Evolutionary conservation across 1,140 invertebrate genomes (phyloP), one percentile per base, ranked within the genome.

Genomic region (Drosophila teissieri): DNA sequence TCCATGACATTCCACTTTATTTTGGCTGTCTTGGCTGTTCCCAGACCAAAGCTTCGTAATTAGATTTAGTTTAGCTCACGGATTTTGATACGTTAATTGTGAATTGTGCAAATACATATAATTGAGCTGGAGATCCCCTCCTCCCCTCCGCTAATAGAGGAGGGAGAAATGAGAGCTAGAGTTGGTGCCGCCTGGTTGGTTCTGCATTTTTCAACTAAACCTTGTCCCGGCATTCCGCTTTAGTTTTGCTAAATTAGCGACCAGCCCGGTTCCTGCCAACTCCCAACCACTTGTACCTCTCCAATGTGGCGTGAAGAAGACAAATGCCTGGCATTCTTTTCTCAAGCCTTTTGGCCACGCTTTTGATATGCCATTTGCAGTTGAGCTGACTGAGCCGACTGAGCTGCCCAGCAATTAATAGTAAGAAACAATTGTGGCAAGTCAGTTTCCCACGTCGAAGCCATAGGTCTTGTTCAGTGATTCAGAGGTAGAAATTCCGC

Each of bases 51-150:
- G 48, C 54, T 52, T 73, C 63, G 80, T 88, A 88, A 88, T 89
- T 78, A 89, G 84, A 80, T 83, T 86, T 82, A 83, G 84, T 80
- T 88, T 80, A 88, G 76, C 78, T 67, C 72, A 80, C 80, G 83
- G 84, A 83, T 88, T 88, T 88, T 89, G 80, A 88, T 89, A 84
- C 83, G 84, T 83, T 88, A 88, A 88, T 88, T 88, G 83, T 80
- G 69, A 88, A 83, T 80, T 77, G 84, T 83, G 80, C 84, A 83
- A 88, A 77, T 83, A 80, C 52, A 74, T 83, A 89, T 88, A 80
- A 88, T 88, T 89, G 82, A 72, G 72, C 45, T 69, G 36, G 73
- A 51, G 65, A 68, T 48, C 54, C n/a, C 12, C 14, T 63, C 12
- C 15, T 19, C 22, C 34, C 37, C 12, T 17, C 19, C 12, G 54